Evolutionary conservation across 2,797 vertebrate genomes (phyloP).

Genomic region (Sebastes kiyomatsui): DNA sequence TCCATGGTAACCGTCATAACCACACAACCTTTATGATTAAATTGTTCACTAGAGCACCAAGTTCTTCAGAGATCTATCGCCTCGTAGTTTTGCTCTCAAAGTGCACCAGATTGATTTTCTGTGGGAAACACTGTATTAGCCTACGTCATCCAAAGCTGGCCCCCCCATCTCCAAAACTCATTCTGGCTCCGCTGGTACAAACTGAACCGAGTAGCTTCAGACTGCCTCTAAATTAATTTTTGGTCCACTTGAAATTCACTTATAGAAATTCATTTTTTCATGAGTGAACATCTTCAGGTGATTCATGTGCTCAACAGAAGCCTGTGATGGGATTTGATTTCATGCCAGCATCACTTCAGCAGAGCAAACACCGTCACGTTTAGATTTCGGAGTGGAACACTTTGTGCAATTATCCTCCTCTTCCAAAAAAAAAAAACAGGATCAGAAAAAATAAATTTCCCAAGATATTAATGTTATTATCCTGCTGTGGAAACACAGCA

Average conservation of each 20-base stretch:
- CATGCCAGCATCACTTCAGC: neutral
- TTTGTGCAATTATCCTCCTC: neutral
- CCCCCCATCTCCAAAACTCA: no score
- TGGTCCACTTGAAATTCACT: neutral
- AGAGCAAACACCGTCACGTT: neutral
- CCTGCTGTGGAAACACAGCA: constrained; percentile 4
- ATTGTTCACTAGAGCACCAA: no score
- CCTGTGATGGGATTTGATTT: neutral
- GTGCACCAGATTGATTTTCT: no score
- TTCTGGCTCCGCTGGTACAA: neutral
- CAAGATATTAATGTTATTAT: constrained; percentile 5
- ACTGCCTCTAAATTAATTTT: neutral
- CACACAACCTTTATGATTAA: no score
- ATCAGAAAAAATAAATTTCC: neutral
- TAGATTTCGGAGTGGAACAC: neutral
- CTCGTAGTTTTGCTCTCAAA: no score
- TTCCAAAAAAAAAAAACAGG: neutral
- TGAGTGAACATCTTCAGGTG: neutral
- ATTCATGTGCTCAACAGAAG: neutral
- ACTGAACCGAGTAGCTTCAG: neutral
- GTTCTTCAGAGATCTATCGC: no score
- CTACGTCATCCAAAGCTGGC: no score
- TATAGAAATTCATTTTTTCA: neutral
- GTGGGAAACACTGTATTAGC: no score
- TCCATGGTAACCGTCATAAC: no score